Base-by-base conservation (phyloP, 2,113 vertebrate species). In the Megaceryle torquata region DNA sequence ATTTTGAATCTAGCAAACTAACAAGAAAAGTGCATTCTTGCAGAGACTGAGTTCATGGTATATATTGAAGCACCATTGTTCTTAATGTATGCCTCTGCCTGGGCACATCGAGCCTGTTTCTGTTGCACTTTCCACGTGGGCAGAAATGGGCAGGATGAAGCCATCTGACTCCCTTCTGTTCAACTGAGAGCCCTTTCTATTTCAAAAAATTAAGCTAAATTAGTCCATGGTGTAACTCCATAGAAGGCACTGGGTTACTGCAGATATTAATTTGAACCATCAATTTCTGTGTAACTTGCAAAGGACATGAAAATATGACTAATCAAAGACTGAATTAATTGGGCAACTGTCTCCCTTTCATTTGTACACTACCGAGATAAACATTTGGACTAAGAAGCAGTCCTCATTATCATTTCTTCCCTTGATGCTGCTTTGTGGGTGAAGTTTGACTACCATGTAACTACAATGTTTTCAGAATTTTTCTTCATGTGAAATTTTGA, bases 331-430 rank as follows among this genome's bases (percentile, higher is more conserved):
- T 37, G 76, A 88, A 75, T 78, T 75, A 71, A 88, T 50, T 70
- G 92, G 96, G 83, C 90, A 95, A 88, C 94, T 94, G 86, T 44
- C 84, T 84, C 31, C 2, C 75, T 53, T 29, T 61, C 83, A 31
- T 43, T 44, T 51, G 59, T 31, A n/a, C 78, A 28, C 84, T 10
- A 25, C 78, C 9, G 74, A 89, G 86, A 85, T 41, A 88, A 97
- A 97, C 94, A 95, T 72, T 89, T 85, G 84, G 74, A 15, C 74
- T 50, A 24, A 79, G 91, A 26, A 72, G 77, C 31, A 89, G 74
- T 69, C 81, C 61, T 91, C 56, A 16, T 61, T 39, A 11, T 28
- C 9, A 61, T 91, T 54, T 10, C 89, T 77, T 76, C 83, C 10
- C 68, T 79, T n/a, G 53, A 8, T 48, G 77, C 46, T 71, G 60